Evolutionary conservation across 2,888 invertebrate genomes (phyloP), one percentile per base, ranked within the genome.

Genomic region (Erannis defoliaria): DNA sequence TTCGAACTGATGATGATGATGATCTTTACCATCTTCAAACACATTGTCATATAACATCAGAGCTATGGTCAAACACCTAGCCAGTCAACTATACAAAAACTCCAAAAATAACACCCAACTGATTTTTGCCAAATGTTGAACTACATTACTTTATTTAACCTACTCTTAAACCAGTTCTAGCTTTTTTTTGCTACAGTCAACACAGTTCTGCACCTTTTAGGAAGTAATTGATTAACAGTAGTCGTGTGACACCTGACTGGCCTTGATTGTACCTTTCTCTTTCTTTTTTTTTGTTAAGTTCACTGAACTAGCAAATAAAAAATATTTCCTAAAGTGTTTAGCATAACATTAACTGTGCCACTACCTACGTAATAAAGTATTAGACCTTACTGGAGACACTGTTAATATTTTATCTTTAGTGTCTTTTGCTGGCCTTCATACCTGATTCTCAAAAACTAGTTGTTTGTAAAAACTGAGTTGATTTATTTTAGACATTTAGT

Each of bases 181-280:
- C 8, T 9, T 26, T 16, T 26, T 16, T 16, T 4, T 35, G 35
- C 35, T 14, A 35, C 35, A 35, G 35, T 35, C 14, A 35, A 35
- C 35, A 16, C 26, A 29, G 29, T 29, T 45, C 2, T 10, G 16
- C 9, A 2, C 8, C 10, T 14, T 43, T 43, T 43, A 43, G 26
- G 14, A 26, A 45, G 45, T 45, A 29, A 29, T 45, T 29, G 16
- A 29, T 45, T 16, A 29, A 26, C 26, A 45, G 26, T 29, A 23
- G 21, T n/a, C n/a, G 3, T 26, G n/a, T 35, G 23, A 23, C 19
- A 10, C 23, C 29, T 29, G 45, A 29, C 16, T 45, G 16, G 29
- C 45, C 45, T 45, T 45, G 29, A 29, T 5, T 4, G 16, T 5
- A 29, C 45, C 45, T 45, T 45, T 45, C 45, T 45, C 29, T 45